Evolutionary conservation across 2,888 invertebrate genomes (phyloP).

Genomic region (Leptinotarsa tumamoca): DNA sequence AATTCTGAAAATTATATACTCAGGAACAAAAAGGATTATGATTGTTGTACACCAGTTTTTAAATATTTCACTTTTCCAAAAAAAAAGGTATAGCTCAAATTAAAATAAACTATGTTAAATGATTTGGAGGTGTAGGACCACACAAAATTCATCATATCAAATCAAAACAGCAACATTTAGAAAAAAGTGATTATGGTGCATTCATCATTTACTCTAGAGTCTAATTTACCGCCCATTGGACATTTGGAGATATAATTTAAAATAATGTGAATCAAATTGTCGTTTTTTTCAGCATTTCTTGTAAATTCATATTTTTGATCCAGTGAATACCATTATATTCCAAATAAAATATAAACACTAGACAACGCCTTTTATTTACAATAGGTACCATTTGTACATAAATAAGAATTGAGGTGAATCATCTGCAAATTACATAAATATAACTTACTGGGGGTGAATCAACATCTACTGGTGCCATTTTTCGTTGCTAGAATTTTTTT

Average conservation of each 20-base stretch:
- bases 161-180: background rate
- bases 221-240: too few species aligned
- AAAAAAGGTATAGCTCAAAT: background rate
- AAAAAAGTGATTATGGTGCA: too few species aligned
- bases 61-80: background rate
- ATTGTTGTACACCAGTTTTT: background rate
- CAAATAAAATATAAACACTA: background rate
- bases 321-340: background rate
- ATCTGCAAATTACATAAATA: background rate
- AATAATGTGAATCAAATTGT: too few species aligned
- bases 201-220: too few species aligned
- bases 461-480: constrained; percentile 58
- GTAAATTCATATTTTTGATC: background rate
- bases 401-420: background rate
- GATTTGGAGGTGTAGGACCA: background rate
- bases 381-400: background rate
- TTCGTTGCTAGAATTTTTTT: background rate
- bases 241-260: too few species aligned
- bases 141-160: background rate
- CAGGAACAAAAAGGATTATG: too few species aligned
- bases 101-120: background rate
- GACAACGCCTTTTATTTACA: constrained; percentile 9
- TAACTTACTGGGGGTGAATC: constrained; percentile 55
- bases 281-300: too few species aligned
- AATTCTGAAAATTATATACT: too few species aligned